Conservation (phyloP, 2,113 vertebrate species). For the Stegastes partitus region DNA sequence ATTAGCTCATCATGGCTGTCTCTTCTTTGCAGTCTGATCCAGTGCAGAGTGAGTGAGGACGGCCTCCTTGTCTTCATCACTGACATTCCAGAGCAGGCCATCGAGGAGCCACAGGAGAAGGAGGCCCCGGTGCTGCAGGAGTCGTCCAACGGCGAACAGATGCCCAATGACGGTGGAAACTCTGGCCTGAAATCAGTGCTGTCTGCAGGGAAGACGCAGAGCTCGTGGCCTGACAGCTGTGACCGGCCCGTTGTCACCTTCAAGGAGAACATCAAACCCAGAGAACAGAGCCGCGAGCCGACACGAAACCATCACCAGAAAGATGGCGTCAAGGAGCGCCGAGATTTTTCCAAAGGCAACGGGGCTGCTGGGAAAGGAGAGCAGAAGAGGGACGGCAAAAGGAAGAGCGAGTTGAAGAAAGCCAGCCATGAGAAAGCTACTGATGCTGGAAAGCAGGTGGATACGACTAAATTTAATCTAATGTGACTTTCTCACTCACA, state of each 20-base stretch:
- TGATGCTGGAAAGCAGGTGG: constrained; percentile 91
- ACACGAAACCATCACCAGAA: constrained; percentile 87
- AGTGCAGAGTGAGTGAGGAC: constrained; percentile 90
- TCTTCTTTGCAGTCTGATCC: constrained; percentile 88
- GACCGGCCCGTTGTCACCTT: constrained; percentile 96
- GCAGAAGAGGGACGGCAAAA: constrained; percentile 92
- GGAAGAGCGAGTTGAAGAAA: constrained; percentile 93
- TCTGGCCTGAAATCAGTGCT: constrained; percentile 93
- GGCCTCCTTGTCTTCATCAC: constrained; percentile 94
- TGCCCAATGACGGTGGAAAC: constrained; percentile 82
- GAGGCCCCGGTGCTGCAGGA: constrained; percentile 92
- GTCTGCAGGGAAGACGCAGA: constrained; percentile 90
- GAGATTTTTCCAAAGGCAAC: constrained; percentile 88
- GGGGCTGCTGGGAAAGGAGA: constrained; percentile 86
- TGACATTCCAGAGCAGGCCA: constrained; percentile 92
- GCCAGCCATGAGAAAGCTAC: constrained; percentile 85
- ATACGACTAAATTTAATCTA: not conserved
- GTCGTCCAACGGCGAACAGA: constrained; percentile 87
- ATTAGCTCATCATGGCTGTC: not conserved
- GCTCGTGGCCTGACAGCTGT: constrained; percentile 87
- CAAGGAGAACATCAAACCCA: constrained; percentile 97
- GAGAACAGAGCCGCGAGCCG: constrained; percentile 90
- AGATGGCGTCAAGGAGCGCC: constrained; percentile 88
- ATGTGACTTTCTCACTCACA: not conserved
- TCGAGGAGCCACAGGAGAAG: constrained; percentile 92